These are phyloP conservation scores for Drosophila insularis DNA, from an alignment of 1,140 invertebrate genomes.

Conservation along the genomic window DNA sequence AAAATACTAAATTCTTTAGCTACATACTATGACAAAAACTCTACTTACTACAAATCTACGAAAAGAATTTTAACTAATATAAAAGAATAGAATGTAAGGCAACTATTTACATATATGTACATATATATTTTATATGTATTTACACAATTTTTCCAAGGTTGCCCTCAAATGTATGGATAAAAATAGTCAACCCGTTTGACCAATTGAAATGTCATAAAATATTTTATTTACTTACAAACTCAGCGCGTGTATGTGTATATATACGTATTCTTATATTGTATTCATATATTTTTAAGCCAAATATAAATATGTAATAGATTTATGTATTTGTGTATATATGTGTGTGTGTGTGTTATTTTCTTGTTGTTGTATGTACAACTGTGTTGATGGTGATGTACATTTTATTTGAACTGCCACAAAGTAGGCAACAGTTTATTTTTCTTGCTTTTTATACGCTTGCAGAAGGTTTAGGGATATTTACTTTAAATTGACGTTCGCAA, in stretches of 20 bases:
- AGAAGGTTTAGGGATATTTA: neutral
- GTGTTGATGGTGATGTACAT: slow-evolving; percentile 32
- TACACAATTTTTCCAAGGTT: slow-evolving; percentile 2
- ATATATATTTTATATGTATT: slow-evolving; percentile 26
- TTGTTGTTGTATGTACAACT: slow-evolving; percentile 42
- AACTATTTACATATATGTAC: slow-evolving; percentile 14
- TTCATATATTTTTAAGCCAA: slow-evolving; percentile 47
- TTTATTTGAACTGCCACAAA: slow-evolving; percentile 47
- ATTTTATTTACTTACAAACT: slow-evolving; percentile 74
- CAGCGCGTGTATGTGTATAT: slow-evolving; percentile 25
- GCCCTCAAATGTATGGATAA: slow-evolving; percentile 9
- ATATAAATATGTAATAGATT: slow-evolving; percentile 41
- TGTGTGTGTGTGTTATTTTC: slow-evolving; percentile 27
- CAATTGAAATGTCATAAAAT: slow-evolving; percentile 64
- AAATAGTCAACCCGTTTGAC: slow-evolving; percentile 40
- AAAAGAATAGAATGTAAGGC: slow-evolving; percentile 6
- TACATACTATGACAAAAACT: slow-evolving; percentile 5
- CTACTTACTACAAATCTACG: slow-evolving; percentile 4
- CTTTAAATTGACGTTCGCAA: too few species aligned
- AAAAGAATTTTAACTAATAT: neutral
- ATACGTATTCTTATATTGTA: slow-evolving; percentile 11
- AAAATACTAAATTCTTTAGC: slow-evolving; percentile 11
- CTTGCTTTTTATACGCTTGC: slow-evolving; percentile 7
- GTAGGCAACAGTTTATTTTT: slow-evolving; percentile 54
- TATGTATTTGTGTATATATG: slow-evolving; percentile 29